Evolutionary conservation across 2,113 vertebrate species (phyloP).

Genomic region (Hemiscyllium ocellatum): DNA sequence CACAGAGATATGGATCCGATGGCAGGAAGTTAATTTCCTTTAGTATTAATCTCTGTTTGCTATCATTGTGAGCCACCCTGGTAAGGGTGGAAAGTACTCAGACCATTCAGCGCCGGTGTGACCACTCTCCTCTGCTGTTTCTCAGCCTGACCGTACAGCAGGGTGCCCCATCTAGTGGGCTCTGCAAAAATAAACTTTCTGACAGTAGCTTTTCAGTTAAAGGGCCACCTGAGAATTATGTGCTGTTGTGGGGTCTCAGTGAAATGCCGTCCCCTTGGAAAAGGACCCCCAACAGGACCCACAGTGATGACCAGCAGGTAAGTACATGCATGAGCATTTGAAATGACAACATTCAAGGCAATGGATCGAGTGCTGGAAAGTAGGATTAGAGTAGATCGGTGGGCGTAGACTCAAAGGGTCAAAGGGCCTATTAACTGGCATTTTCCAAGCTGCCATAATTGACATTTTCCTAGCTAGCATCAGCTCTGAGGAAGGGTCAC

Average conservation of each 20-base stretch:
- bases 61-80: background rate
- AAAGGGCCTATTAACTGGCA: too few relatives aligned
- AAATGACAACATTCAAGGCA: too few relatives aligned
- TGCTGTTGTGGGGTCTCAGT: too few relatives aligned
- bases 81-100: background rate
- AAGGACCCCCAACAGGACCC: background rate
- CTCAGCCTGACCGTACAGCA: background rate
- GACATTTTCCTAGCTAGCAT: too few relatives aligned
- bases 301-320: background rate
- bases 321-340: background rate
- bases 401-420: too few relatives aligned
- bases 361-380: too few relatives aligned
- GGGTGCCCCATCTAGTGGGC: constrained; percentile 6
- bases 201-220: background rate
- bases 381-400: too few relatives aligned
- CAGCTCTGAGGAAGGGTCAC: too few relatives aligned
- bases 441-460: too few relatives aligned
- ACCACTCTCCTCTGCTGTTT: background rate
- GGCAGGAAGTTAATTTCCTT: background rate
- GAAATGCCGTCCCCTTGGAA: background rate
- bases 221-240: background rate
- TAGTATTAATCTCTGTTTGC: background rate
- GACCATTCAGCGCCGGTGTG: background rate
- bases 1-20: background rate
- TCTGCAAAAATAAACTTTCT: too few relatives aligned